Evolutionary conservation across 2,797 vertebrate species (phyloP).

Genomic region (Stomatorhinus walkeri): DNA sequence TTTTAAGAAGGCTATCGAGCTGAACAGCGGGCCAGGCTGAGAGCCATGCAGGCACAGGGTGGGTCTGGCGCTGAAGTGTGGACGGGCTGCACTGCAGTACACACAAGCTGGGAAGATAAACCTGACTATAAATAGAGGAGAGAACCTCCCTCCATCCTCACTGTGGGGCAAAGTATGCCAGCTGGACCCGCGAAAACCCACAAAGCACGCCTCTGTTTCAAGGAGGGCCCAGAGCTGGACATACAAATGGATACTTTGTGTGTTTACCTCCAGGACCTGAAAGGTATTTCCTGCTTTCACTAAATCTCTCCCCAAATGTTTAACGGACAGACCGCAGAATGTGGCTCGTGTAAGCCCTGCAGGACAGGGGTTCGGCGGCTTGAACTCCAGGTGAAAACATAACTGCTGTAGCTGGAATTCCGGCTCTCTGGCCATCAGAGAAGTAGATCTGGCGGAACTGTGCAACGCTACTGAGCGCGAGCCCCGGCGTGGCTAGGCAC

Average conservation of each 20-base stretch:
- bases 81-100: background rate
- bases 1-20: background rate
- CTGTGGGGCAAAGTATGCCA: background rate
- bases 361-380: background rate
- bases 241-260: background rate
- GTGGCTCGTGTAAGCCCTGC: too few relatives aligned
- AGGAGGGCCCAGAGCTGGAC: background rate
- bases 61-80: background rate
- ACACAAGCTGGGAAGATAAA: background rate
- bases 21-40: background rate
- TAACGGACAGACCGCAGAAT: background rate
- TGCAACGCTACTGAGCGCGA: background rate
- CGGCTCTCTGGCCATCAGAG: background rate
- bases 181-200: background rate
- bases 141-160: background rate
- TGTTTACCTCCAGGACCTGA: background rate
- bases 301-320: background rate
- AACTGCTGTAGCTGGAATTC: background rate
- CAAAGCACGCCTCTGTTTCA: background rate
- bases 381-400: background rate
- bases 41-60: background rate
- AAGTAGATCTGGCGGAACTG: background rate
- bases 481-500: background rate
- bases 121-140: constrained; percentile 9
- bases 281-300: background rate